Evolutionary conservation across 92 coral and sea anemone genomes (phyloP), one percentile per base, ranked within the genome.

Genomic region (Micromussa lordhowensis): DNA sequence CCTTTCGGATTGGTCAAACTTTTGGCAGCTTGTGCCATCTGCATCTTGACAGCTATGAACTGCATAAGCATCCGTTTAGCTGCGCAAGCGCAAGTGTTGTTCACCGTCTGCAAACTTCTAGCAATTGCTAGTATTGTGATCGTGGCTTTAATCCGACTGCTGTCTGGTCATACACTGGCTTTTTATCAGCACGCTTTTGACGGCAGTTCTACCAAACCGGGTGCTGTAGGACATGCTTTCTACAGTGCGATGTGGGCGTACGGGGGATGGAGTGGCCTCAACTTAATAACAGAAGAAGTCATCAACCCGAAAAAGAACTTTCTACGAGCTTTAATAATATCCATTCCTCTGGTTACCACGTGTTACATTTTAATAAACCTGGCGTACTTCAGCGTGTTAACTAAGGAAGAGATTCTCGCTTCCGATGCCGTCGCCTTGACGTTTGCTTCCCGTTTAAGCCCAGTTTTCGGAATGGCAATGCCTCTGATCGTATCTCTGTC

Each of bases 171-270:
- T n/a, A 31, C 75, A 30, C 85, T 92, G 3, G 87, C 76, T 16
- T 90, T 88, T 75, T 68, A 83, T 75, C 85, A 87, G 53, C 58
- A 81, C 19, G 85, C 88, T 3, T 95, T 95, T 58, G 83, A 81
- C 35, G 94, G 90, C 19, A 93, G 96, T 64, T 68, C 88, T 21
- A 85, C 71, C 7, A 78, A 80, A 70, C 91, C 90, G 21, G 98
- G 96, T 26, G 85, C 87, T 77, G 83, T 95, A 58, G 96, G 93
- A 3, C 95, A 93, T 68, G 98, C 98, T 30, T 94, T 94, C 32
- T 94, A 90, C 70, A 94, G 92, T 80, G 98, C 86, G 1, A 88
- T 93, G 48, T 94, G 98, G 98, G 95, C 98, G 16, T 94, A 93
- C 51, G 91, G 84, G 81, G 98, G 98, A 6, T 94, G 98, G 98